phyloP scores from a whole-genome alignment of 2,797 vertebrate species.

The Danio jaintianensis region DNA sequence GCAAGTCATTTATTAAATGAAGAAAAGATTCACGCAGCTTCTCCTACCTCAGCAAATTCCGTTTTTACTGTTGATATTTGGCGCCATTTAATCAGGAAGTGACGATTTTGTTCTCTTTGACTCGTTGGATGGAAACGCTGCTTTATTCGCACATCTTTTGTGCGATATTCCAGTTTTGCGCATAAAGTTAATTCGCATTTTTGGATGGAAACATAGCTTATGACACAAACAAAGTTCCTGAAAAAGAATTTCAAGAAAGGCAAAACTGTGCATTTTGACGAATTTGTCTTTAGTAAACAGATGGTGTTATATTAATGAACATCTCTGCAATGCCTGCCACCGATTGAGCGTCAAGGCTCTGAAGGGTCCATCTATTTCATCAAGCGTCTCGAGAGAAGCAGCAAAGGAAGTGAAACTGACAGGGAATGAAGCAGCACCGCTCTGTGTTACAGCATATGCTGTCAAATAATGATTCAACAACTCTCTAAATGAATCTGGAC shows the following conservation, averaged over 20 bases:
- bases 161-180: no score
- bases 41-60: no score
- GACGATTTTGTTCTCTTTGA: no score
- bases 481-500: constrained; percentile 31
- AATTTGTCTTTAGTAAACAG: not conserved
- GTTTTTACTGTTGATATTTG: no score
- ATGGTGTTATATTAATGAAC: not conserved
- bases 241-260: not conserved
- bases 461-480: constrained; percentile 23
- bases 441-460: not conserved
- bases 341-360: not conserved
- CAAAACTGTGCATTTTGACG: not conserved
- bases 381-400: not conserved
- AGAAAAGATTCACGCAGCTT: no score
- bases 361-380: not conserved
- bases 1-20: no score
- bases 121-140: no score
- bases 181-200: no score
- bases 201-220: no score
- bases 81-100: no score
- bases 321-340: not conserved
- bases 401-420: not conserved
- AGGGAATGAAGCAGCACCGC: constrained; percentile 8
- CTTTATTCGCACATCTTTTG: no score
- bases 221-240: no score